Conservation (phyloP, 2,113 vertebrate species). For the Lonchura striata region DNA sequence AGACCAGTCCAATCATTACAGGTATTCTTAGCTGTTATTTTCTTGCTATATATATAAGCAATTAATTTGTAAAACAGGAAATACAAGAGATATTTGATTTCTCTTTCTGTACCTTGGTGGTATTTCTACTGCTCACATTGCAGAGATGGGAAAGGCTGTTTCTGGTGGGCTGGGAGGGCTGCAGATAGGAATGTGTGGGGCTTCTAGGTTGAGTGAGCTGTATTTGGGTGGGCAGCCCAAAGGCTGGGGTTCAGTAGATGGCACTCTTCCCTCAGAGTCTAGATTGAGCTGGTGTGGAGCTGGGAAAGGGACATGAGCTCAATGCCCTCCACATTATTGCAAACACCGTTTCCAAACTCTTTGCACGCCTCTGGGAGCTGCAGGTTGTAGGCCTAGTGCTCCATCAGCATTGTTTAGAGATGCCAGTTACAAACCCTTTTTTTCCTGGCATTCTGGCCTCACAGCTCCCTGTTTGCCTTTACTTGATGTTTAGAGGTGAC, state of each 20-base stretch:
- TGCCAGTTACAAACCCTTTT: neutral
- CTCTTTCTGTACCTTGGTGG: neutral
- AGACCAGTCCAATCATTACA: neutral
- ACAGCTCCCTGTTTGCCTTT: neutral
- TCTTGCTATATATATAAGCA: neutral
- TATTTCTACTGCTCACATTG: neutral
- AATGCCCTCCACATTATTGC: neutral
- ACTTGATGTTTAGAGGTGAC: neutral
- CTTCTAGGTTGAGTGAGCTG: neutral
- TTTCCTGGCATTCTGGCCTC: neutral
- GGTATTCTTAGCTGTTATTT: neutral
- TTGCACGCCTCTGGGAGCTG: neutral
- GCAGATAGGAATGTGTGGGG: too few relatives aligned
- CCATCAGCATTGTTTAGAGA: neutral
- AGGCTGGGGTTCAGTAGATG: conserved; percentile 35
- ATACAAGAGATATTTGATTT: neutral
- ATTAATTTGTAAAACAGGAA: neutral
- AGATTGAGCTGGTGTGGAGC: neutral
- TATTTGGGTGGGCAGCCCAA: neutral
- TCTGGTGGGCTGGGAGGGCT: neutral
- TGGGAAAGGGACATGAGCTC: neutral
- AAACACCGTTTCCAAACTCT: neutral
- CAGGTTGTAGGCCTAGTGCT: neutral
- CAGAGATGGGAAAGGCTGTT: neutral
- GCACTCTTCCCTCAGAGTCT: conserved; percentile 37